phyloP scores from a whole-genome alignment of 2,888 invertebrate species.

The Adineta ricciae region DNA sequence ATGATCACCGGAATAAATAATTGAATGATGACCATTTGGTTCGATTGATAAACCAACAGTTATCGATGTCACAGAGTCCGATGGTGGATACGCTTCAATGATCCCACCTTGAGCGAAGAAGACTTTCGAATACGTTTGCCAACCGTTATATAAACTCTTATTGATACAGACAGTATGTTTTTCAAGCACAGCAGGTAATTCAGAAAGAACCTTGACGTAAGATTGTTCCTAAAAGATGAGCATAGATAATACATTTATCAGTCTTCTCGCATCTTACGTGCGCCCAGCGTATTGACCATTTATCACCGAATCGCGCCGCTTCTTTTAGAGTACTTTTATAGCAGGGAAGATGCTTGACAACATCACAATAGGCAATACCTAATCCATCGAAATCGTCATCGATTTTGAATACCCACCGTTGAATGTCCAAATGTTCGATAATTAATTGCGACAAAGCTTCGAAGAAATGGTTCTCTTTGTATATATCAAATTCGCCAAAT shows the following conservation, averaged over 20 bases:
- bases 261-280: not conserved
- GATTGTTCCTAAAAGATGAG: conserved; percentile 42
- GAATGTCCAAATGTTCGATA: conserved; percentile 46
- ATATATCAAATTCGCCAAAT: conserved; percentile 48
- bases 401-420: conserved; percentile 48
- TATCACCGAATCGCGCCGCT: conserved; percentile 47
- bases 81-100: conserved; percentile 49
- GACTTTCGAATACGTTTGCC: not conserved
- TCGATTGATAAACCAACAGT: conserved; percentile 48
- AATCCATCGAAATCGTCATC: conserved; percentile 48
- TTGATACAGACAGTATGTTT: conserved; percentile 41
- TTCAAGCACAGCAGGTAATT: conserved; percentile 43
- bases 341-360: conserved; percentile 44
- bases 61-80: conserved; percentile 47
- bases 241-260: not conserved
- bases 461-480: conserved; percentile 47
- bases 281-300: conserved; percentile 42
- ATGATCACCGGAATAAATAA: conserved; percentile 47
- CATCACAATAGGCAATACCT: conserved; percentile 48
- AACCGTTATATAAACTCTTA: conserved; percentile 29
- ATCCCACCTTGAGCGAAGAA: conserved; percentile 43
- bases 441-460: conserved; percentile 48
- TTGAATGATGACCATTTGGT: conserved; percentile 42
- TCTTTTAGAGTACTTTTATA: conserved; percentile 47
- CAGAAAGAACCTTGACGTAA: conserved; percentile 46